Conservation (phyloP, 2,113 vertebrate genomes). For the Corythoichthys haematopterus region DNA sequence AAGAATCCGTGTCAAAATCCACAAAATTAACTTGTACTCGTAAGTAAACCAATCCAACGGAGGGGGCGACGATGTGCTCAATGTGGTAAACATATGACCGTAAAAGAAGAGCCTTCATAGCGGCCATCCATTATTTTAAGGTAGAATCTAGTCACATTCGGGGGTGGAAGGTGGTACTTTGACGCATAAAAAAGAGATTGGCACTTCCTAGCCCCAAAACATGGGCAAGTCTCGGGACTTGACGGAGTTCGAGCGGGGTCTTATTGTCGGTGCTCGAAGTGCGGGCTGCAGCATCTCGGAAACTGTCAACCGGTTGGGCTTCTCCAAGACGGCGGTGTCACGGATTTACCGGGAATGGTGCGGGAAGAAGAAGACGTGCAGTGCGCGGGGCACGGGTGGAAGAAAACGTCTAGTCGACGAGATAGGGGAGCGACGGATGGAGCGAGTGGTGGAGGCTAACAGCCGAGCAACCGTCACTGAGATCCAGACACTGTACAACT, state of each 20-base stretch:
- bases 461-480: constrained; percentile 16
- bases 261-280: constrained; percentile 29
- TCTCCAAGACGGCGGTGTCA: constrained; percentile 32
- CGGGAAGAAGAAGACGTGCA: constrained; percentile 28
- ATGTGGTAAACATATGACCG: background rate
- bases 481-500: constrained; percentile 42
- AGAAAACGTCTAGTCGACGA: constrained; percentile 38
- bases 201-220: too few species aligned
- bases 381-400: constrained; percentile 23
- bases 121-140: background rate
- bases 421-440: constrained; percentile 21
- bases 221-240: constrained; percentile 42
- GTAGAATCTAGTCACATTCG: background rate
- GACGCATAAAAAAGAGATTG: background rate
- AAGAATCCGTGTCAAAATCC: too few species aligned
- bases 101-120: background rate
- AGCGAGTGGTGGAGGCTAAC: constrained; percentile 32
- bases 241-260: constrained; percentile 35
- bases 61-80: background rate
- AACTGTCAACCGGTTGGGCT: constrained; percentile 20
- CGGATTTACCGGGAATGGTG: constrained; percentile 37
- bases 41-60: background rate
- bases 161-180: background rate
- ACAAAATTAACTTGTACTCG: too few species aligned
- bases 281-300: constrained; percentile 33